Evolutionary conservation across 1,140 invertebrate genomes (phyloP), one percentile per base, ranked within the genome.

Genomic region (Drosophila micromelanica): DNA sequence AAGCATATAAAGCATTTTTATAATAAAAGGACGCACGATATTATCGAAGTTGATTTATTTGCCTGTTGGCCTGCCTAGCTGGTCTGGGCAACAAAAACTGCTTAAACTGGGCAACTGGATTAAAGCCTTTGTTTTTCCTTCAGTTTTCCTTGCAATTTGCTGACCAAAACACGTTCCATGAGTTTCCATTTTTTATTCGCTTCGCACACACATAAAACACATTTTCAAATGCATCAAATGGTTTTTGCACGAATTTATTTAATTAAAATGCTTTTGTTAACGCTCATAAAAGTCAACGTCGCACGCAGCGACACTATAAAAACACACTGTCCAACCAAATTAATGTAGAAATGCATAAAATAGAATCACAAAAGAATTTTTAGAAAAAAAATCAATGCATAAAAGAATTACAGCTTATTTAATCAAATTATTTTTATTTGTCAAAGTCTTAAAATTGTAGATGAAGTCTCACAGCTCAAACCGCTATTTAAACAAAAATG

Each of bases 31-130:
- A 38, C 20, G 54, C 75, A 86, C 70, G 81, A 87, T 85, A 87
- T 87, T 85, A 87, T 85, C 81, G 78, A 87, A 75, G 63, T 81
- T 85, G 81, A 89, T 86, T 86, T 86, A 87, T 86, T 89, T 78
- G 78, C 51, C 52, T 67, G 63, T 68, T 69, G 63, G 60, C 32
- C 49, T 38, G 30, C 20, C 20, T 23, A 3, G 20, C 37, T 32
- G 12, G 23, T 8, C n/a, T 17, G 30, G 13, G 37, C 7, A n/a
- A 63, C n/a, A 35, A 35, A 35, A 35, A 35, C 7, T 35, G 32
- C 32, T 6, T 27, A 5, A 27, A 27, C 27, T 27, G 27, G 27
- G 4, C 27, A 8, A 8, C 32, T 35, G 32, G 32, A 35, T 35
- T 35, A 35, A 35, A 35, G 32, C 32, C 32, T 71, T 76, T 67